Conservation (phyloP, 2,797 vertebrate genomes). For the Glossophaga mutica region DNA sequence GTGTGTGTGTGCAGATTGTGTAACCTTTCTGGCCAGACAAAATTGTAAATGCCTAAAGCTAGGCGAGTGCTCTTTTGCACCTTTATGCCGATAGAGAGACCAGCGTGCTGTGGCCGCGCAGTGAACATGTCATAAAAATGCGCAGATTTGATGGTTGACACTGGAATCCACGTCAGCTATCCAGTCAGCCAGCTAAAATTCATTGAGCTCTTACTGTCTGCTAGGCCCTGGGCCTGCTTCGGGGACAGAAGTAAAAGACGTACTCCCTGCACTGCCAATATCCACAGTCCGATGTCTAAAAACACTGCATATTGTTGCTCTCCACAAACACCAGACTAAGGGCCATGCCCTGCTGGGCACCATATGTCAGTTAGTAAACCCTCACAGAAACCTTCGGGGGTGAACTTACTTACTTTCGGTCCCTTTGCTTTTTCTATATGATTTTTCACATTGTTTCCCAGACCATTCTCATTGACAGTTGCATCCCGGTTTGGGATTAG, state of each 20-base stretch:
- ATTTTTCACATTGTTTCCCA: background rate
- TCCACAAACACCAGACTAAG: background rate
- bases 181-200: background rate
- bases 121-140: background rate
- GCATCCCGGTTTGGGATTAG: background rate
- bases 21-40: background rate
- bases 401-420: background rate
- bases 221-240: background rate
- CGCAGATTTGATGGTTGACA: background rate
- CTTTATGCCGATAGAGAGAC: background rate
- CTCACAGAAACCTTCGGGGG: background rate
- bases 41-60: background rate
- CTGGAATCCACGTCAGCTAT: background rate
- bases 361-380: background rate
- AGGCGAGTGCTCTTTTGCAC: background rate
- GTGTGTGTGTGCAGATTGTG: background rate
- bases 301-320: accelerated
- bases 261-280: background rate
- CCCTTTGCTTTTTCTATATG: background rate
- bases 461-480: background rate
- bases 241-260: background rate
- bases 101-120: background rate
- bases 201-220: background rate
- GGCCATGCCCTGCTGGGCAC: background rate
- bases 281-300: background rate